Evolutionary conservation across 2,113 vertebrate species (phyloP).

Genomic region (Cranoglanis bouderius): DNA sequence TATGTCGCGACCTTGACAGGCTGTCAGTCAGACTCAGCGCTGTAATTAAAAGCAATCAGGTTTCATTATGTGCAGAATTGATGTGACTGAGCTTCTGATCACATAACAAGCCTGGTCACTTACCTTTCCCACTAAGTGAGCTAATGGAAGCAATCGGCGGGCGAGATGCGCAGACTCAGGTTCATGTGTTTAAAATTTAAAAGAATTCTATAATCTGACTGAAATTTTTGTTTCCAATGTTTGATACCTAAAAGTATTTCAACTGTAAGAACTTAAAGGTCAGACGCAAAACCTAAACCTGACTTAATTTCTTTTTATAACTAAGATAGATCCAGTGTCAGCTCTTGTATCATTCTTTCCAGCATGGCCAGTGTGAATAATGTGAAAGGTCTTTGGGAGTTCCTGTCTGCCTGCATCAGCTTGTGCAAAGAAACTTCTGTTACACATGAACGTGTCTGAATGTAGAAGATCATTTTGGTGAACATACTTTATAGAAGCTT

Average conservation of each 20-base stretch:
- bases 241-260: not conserved
- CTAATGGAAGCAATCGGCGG: not conserved
- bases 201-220: not conserved
- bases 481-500: conserved; percentile 67
- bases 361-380: conserved; percentile 27
- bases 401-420: not conserved
- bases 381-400: conserved; percentile 23
- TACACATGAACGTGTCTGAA: conserved; percentile 62
- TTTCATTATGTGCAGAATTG: conserved; percentile 48
- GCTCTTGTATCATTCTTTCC: not conserved
- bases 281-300: conserved; percentile 2
- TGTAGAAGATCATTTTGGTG: conserved; percentile 62
- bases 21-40: conserved; percentile 50
- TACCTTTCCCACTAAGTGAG: conserved; percentile 19
- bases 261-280: not conserved
- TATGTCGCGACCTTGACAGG: conserved; percentile 41
- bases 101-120: conserved; percentile 43
- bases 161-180: not conserved
- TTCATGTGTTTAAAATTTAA: not conserved
- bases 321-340: conserved; percentile 38
- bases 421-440: conserved; percentile 53
- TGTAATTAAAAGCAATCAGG: conserved; percentile 58
- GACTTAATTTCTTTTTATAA: conserved; percentile 2
- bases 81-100: conserved; percentile 45
- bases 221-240: too few relatives aligned